These are phyloP conservation scores for Alectoris magna DNA, from an alignment of 2,797 vertebrate genomes.

Conservation along the genomic window DNA sequence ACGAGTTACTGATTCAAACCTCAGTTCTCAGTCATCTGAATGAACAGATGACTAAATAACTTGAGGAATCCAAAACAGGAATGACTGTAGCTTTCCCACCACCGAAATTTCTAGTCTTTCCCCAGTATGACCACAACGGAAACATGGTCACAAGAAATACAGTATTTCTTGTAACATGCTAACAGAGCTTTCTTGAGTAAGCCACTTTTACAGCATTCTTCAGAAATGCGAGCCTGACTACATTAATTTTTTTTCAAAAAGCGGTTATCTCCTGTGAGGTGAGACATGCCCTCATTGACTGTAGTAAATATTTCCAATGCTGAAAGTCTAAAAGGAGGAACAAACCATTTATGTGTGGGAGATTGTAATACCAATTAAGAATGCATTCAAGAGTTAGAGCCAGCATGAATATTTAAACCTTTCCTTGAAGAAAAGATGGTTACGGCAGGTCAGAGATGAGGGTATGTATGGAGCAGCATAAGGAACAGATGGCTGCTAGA, in stretches of 20 bases:
- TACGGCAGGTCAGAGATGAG: conserved; percentile 52
- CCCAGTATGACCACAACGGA: not conserved
- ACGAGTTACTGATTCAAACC: not conserved
- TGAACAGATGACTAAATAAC: not conserved
- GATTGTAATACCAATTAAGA: conserved; percentile 27
- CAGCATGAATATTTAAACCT: conserved; percentile 68
- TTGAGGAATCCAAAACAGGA: not conserved
- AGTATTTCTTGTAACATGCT: not conserved
- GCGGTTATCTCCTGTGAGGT: conserved; percentile 3
- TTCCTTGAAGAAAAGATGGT: conserved; percentile 59
- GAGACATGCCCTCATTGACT: not conserved
- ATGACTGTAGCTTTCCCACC: not conserved
- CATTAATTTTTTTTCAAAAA: not conserved
- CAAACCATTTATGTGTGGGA: not conserved
- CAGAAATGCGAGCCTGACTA: conserved; percentile 31
- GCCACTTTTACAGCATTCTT: not conserved
- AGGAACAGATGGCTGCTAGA: conserved; percentile 60
- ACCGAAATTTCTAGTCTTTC: not conserved
- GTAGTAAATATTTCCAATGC: conserved; percentile 50
- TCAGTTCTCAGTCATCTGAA: not conserved
- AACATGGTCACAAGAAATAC: not conserved
- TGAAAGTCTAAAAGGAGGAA: conserved; percentile 13
- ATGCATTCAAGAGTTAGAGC: conserved; percentile 36
- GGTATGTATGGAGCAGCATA: conserved; percentile 40
- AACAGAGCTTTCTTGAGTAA: not conserved